Conservation (phyloP, 2,888 invertebrate species). For the Drosophila neotestacea region DNA sequence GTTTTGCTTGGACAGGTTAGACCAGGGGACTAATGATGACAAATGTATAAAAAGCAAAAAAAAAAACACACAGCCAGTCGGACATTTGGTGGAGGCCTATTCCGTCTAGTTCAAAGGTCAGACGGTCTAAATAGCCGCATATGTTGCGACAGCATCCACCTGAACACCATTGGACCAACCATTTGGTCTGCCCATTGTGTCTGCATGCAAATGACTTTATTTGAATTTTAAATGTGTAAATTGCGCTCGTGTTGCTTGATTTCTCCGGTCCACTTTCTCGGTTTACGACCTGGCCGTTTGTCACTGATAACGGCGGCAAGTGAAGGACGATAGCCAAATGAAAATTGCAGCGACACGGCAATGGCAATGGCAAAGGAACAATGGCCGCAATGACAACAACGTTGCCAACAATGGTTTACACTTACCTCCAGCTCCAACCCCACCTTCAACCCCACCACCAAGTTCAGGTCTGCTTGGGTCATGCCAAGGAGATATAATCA, state of each 20-base stretch:
- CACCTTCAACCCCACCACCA: constrained; percentile 5
- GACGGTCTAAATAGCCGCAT: constrained; percentile 58
- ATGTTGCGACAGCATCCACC: constrained; percentile 62
- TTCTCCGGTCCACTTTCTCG: constrained; percentile 38
- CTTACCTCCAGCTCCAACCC: constrained; percentile 12
- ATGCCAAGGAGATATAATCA: constrained; percentile 75
- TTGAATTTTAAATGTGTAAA: constrained; percentile 80
- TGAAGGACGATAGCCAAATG: constrained; percentile 56
- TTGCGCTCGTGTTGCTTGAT: constrained; percentile 67
- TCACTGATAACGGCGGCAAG: constrained; percentile 72
- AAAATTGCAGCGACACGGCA: constrained; percentile 62
- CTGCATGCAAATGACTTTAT: constrained; percentile 79
- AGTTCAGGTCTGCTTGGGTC: constrained; percentile 4
- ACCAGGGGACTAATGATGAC: constrained; percentile 74
- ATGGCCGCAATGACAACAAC: constrained; percentile 72
- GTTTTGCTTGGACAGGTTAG: constrained; percentile 37
- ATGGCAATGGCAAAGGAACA: constrained; percentile 60
- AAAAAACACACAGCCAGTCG: constrained; percentile 23
- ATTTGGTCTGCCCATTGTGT: constrained; percentile 58
- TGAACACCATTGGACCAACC: constrained; percentile 24
- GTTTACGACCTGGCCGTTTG: constrained; percentile 77
- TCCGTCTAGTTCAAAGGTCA: constrained; percentile 67
- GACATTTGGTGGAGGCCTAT: constrained; percentile 26
- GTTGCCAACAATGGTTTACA: constrained; percentile 35
- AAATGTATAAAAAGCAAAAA: constrained; percentile 62